Evolutionary conservation across 2,888 invertebrate genomes (phyloP).

Genomic region (Leptopilina syphax): DNA sequence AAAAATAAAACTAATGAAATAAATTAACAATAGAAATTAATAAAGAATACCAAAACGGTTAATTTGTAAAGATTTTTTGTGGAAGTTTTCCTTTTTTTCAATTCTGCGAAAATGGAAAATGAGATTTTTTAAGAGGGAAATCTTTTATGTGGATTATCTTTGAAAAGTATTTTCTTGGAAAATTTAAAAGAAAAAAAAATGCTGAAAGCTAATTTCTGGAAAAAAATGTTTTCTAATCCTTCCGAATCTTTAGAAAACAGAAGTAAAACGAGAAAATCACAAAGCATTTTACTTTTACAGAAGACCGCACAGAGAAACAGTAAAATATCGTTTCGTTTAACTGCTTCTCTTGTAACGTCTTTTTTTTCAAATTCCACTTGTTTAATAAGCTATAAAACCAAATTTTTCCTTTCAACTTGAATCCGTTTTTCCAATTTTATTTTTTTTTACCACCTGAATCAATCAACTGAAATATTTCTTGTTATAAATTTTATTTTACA

Average conservation of each 20-base stretch:
- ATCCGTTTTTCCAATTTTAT: not conserved
- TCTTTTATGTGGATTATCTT: too few relatives aligned
- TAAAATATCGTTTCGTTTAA: conserved; percentile 16
- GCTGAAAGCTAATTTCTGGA: not conserved
- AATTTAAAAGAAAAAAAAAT: too few relatives aligned
- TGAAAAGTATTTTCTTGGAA: too few relatives aligned
- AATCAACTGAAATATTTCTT: too few relatives aligned
- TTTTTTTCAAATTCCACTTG: conserved; percentile 16
- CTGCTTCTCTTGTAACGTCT: not conserved
- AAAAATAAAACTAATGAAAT: too few relatives aligned
- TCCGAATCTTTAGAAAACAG: not conserved
- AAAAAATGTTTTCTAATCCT: conserved; percentile 2
- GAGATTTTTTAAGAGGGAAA: too few relatives aligned
- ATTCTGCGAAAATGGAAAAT: too few relatives aligned
- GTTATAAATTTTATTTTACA: too few relatives aligned
- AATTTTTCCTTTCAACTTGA: not conserved
- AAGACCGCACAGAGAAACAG: conserved; percentile 9
- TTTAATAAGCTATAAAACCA: conserved; percentile 3
- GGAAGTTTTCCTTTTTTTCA: too few relatives aligned
- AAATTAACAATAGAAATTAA: too few relatives aligned
- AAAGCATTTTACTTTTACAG: conserved; percentile 7
- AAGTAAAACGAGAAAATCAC: not conserved
- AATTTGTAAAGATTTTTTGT: too few relatives aligned
- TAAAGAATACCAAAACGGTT: too few relatives aligned
- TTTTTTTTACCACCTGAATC: not conserved